Evolutionary conservation across 2,888 invertebrate genomes (phyloP), one percentile per base, ranked within the genome.

Genomic region (Lysandra coridon): DNA sequence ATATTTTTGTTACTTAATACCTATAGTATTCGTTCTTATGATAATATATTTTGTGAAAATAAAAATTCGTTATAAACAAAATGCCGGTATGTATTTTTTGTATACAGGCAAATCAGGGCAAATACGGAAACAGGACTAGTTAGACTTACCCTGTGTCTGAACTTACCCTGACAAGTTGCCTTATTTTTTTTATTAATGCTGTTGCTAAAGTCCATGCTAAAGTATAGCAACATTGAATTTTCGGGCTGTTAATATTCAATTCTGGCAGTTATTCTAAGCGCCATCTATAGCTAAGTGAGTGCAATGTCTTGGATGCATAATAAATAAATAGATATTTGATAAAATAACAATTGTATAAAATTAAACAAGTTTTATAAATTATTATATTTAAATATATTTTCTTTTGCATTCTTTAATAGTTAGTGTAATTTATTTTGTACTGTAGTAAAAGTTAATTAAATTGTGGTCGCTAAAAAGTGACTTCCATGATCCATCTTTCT

Each of bases 1-100:
- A 76, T 76, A 76, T 76, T 53, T 76, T 76, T 76, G 49, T 76
- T 57, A 76, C 76, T 76, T 53, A 53, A 76, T 14, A 76, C 53
- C 75, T 30, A 53, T 75, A 30, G 75, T 75, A 49, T 75, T 76
- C 57, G 76, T 57, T 57, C 76, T 53, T 53, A 76, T 75, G 49
- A 30, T 12, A 64, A 30, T 12, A 64, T 30, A 23, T 23, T 23
- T 64, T 23, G 14, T 69, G 14, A 69, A 69, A 69, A 37, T 33
- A 37, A 69, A 37, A 69, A 33, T 69, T 12, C 14, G 37, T 17
- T 69, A 69, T 69, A 33, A 69, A 33, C 4, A 33, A 69, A 33
- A 69, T 37, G 33, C 14, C 2, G 14, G 23, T 23, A 62, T 62
- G 62, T 62, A 62, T 62, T 62, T 23, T 62, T 23, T 62, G 7